Evolutionary conservation across 2,113 vertebrate species (phyloP).

Genomic region (Cyphomyrus plagiostoma): DNA sequence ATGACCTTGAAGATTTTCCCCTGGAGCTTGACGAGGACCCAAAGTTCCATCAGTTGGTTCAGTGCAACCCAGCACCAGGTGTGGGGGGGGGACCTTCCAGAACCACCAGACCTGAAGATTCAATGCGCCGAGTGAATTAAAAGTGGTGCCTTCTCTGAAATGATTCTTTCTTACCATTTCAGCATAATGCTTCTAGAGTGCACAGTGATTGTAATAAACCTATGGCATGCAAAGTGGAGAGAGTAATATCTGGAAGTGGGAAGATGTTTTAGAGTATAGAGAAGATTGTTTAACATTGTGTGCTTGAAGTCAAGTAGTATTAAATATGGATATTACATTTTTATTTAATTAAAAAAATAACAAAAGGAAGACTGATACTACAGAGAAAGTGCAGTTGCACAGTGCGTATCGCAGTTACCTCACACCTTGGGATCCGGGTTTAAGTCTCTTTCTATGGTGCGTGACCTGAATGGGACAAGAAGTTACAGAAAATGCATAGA

Average conservation of each 20-base stretch:
- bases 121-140: neutral
- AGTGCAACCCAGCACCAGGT: slow-evolving; percentile 86
- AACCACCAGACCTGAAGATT: neutral
- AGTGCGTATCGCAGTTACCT: neutral
- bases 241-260: neutral
- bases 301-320: neutral
- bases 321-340: neutral
- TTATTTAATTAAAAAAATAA: neutral
- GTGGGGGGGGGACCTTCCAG: slow-evolving; percentile 24
- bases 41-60: slow-evolving; percentile 71
- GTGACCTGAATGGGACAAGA: neutral
- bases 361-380: neutral
- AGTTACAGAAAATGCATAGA: neutral
- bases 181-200: neutral
- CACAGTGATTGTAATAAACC: neutral
- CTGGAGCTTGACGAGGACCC: slow-evolving; percentile 80
- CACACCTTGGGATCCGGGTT: neutral
- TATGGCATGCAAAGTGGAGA: neutral
- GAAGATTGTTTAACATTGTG: neutral
- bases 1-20: slow-evolving; percentile 78
- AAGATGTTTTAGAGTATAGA: neutral
- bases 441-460: neutral
- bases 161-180: neutral
- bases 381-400: neutral
- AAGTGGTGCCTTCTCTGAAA: neutral